phyloP scores from a whole-genome alignment of 2,888 invertebrate species.

The Heliothis peltigera region DNA sequence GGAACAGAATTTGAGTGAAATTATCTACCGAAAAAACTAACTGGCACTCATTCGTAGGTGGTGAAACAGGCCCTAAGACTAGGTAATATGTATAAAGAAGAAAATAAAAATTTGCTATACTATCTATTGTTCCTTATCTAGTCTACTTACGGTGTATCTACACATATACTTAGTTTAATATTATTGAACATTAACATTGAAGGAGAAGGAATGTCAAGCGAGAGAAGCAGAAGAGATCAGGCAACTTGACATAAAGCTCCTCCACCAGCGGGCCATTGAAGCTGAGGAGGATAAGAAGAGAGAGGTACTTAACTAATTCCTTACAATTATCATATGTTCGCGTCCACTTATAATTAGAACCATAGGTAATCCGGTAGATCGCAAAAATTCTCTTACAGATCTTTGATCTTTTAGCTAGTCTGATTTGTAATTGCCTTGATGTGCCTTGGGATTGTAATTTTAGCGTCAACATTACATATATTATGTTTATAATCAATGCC shows the following conservation, averaged over 20 bases:
- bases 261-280: constrained; percentile 91
- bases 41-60: too few species aligned
- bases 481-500: too few species aligned
- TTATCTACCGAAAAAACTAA: too few species aligned
- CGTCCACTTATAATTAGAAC: not conserved
- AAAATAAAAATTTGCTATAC: too few species aligned
- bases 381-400: not conserved
- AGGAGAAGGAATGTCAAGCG: constrained; percentile 90
- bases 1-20: too few species aligned
- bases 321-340: not conserved
- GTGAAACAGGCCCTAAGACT: too few species aligned
- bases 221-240: constrained; percentile 90
- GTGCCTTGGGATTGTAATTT: too few species aligned
- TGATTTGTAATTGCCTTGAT: too few species aligned
- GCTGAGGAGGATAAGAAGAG: constrained; percentile 89
- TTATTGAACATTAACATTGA: constrained; percentile 57
- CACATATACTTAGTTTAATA: constrained; percentile 14
- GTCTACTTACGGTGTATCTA: constrained; percentile 2
- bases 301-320: constrained; percentile 78
- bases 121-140: constrained; percentile 7
- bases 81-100: too few species aligned
- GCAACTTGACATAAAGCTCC: constrained; percentile 90
- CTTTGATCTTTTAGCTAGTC: too few species aligned
- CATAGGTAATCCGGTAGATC: not conserved
- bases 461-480: too few species aligned